Conservation (phyloP, 2,888 invertebrate genomes). For the Allophyes oxyacanthae region DNA sequence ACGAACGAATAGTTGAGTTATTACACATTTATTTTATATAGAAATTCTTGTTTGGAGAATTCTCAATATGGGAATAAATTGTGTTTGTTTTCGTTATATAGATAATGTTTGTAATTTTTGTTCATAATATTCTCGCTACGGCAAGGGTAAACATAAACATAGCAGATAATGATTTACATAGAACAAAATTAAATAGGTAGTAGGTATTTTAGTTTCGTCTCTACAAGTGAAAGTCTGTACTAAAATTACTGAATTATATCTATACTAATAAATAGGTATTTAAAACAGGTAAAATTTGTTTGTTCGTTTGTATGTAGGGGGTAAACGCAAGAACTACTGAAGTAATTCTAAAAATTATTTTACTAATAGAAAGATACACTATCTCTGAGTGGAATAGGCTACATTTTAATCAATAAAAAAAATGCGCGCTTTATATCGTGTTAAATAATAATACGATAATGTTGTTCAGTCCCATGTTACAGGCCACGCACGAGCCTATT, state of each 20-base stretch:
- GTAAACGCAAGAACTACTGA: no score
- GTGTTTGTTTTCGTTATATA: conserved; percentile 30
- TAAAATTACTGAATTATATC: background rate
- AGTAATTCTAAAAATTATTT: no score
- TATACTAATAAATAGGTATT: no score
- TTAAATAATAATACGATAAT: background rate
- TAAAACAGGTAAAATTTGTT: no score
- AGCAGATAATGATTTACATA: conserved; percentile 13
- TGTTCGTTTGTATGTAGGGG: no score
- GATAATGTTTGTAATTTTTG: conserved; percentile 13
- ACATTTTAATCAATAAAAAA: no score
- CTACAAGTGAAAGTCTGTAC: background rate
- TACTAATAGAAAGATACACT: no score
- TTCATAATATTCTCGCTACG: conserved; percentile 7
- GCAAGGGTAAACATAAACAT: conserved; percentile 27
- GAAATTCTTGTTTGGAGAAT: conserved; percentile 48
- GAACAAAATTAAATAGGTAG: conserved; percentile 14
- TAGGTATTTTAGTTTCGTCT: background rate
- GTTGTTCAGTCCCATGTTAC: no score
- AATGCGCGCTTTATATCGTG: no score
- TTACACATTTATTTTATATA: conserved; percentile 49
- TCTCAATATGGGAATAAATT: conserved; percentile 43
- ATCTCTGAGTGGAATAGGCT: no score
- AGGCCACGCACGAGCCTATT: no score
- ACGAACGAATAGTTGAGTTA: conserved; percentile 55